These are phyloP conservation scores for Atlantisia rogersi DNA, from an alignment of 2,113 vertebrate species.

Conservation along the genomic window DNA sequence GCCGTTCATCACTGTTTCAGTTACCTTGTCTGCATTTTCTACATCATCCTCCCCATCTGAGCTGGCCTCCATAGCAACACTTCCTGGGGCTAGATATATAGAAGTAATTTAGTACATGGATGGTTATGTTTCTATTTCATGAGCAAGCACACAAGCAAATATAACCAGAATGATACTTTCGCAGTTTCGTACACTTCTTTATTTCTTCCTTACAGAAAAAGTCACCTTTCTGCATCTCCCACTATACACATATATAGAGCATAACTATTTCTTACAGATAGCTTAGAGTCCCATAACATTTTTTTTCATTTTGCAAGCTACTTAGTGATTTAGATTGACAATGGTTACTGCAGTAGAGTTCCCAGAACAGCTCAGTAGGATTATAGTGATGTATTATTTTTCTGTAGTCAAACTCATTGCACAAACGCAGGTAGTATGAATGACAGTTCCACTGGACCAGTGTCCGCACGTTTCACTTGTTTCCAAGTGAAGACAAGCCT, in stretches of 20 bases:
- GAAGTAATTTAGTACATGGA: neutral
- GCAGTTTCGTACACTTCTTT: neutral
- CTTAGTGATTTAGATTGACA: neutral
- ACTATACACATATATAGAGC: neutral
- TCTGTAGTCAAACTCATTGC: neutral
- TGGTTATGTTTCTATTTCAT: neutral
- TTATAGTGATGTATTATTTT: neutral
- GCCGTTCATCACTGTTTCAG: conserved; percentile 98
- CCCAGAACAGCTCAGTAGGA: neutral
- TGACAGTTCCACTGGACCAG: no score
- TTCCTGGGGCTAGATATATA: conserved; percentile 57
- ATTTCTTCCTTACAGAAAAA: neutral
- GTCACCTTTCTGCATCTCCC: neutral
- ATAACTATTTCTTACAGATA: neutral
- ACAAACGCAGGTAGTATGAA: neutral
- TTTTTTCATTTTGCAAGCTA: neutral
- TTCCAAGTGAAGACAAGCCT: neutral
- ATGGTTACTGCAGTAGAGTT: neutral
- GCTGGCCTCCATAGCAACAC: conserved; percentile 79
- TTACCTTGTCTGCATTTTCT: conserved; percentile 92
- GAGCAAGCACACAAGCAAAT: neutral
- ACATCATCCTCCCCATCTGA: conserved; percentile 84
- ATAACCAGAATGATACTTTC: neutral
- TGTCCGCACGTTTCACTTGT: no score
- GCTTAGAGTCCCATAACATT: neutral